A percentile compares a stretch with the other conserved stretches of the same genome.
Evolutionary conservation across 2,113 vertebrate genomes (phyloP).

Genomic region (Notiomystis cincta): DNA sequence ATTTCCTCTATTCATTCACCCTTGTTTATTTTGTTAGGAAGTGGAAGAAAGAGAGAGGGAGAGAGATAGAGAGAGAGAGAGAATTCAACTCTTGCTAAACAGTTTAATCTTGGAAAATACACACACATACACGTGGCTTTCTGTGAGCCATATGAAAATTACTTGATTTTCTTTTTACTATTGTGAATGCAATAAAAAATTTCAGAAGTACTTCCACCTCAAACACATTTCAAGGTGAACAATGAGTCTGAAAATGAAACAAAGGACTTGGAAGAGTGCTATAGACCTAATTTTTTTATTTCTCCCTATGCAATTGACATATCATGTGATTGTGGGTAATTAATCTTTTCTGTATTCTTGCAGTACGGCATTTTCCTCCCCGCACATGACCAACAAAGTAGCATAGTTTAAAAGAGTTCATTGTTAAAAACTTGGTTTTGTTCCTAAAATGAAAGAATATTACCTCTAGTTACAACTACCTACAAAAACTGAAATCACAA

Average conservation of each 20-base stretch:
- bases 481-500: neutral
- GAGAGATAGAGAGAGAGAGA: neutral
- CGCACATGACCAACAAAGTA: neutral
- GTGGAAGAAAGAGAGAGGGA: neutral
- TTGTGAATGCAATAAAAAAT: neutral
- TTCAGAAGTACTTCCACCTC: neutral
- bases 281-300: neutral
- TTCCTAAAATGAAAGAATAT: neutral
- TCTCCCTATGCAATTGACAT: neutral
- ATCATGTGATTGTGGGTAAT: neutral
- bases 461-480: neutral
- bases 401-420: neutral
- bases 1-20: neutral
- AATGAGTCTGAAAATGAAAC: neutral
- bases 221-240: neutral
- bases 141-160: neutral
- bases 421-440: neutral
- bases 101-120: neutral
- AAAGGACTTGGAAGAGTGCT: neutral
- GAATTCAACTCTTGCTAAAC: neutral
- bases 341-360: neutral
- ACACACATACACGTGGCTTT: neutral
- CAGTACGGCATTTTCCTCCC: neutral
- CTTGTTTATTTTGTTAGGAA: neutral
- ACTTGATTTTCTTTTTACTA: fast-evolving